phyloP scores from a whole-genome alignment of 2,797 vertebrate species.

The Nannoperca obscura region DNA sequence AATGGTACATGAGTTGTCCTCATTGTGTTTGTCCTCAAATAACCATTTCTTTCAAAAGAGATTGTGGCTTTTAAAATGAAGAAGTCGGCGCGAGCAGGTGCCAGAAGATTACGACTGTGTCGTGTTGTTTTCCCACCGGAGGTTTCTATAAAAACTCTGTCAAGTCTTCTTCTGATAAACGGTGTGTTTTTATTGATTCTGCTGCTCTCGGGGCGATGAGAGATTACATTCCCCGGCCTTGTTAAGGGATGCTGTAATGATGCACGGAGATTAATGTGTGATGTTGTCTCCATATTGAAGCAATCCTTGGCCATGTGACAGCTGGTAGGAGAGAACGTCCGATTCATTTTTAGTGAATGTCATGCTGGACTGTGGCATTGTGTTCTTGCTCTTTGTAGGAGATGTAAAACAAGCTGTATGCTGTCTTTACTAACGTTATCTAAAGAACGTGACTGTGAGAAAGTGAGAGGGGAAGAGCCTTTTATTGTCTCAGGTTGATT shows the following conservation, averaged over 20 bases:
- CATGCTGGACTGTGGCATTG: background rate
- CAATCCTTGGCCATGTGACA: background rate
- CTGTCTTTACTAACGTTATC: background rate
- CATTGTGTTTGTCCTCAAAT: background rate
- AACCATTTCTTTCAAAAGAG: background rate
- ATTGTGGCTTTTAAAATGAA: background rate
- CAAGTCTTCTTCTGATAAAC: slow-evolving; percentile 39
- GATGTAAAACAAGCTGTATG: background rate
- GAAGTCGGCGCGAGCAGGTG: background rate
- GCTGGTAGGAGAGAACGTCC: background rate
- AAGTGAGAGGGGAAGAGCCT: no score
- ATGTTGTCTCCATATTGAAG: slow-evolving; percentile 32
- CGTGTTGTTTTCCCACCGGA: slow-evolving; percentile 8
- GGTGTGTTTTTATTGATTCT: slow-evolving; percentile 41
- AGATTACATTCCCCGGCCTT: slow-evolving; percentile 26
- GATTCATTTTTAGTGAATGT: background rate
- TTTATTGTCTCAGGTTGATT: no score
- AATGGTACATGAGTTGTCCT: background rate
- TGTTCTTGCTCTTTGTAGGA: background rate
- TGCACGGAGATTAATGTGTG: slow-evolving; percentile 18
- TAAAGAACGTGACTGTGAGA: background rate
- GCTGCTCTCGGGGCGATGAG: slow-evolving; percentile 12
- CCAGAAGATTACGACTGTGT: background rate
- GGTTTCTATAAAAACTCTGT: background rate
- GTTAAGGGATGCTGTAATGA: slow-evolving; percentile 31